These are phyloP conservation scores for Vulpes lagopus DNA, from an alignment of 2,113 vertebrate genomes.

Conservation along the genomic window DNA sequence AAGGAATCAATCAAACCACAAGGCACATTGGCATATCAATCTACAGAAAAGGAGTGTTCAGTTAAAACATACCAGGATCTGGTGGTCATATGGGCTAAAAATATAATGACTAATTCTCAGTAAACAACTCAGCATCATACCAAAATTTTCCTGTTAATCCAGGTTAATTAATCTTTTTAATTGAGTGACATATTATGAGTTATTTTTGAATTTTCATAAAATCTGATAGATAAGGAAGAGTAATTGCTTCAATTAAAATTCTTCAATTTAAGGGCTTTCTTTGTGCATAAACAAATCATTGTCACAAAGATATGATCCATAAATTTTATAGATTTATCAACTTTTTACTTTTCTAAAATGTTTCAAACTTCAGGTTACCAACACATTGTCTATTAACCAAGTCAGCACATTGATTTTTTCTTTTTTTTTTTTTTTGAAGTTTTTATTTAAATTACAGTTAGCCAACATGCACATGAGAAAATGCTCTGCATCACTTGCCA, in stretches of 20 bases:
- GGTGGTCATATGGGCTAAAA: background rate
- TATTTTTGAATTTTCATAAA: slow-evolving; percentile 60
- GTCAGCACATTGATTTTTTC: background rate
- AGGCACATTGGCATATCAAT: background rate
- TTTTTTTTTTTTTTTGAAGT: background rate
- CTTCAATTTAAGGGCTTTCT: slow-evolving; percentile 31
- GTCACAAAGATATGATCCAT: background rate
- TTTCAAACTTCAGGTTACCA: background rate
- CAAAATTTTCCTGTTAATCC: slow-evolving; percentile 50
- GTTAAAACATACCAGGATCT: background rate
- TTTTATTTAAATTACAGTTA: background rate
- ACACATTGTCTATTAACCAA: slow-evolving; percentile 40
- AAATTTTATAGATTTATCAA: slow-evolving; percentile 34
- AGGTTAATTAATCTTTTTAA: slow-evolving; percentile 64
- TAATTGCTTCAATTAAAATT: slow-evolving; percentile 53
- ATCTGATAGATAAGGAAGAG: slow-evolving; percentile 46
- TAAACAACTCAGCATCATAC: slow-evolving; percentile 8
- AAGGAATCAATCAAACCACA: slow-evolving; percentile 5
- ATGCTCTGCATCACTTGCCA: too few species aligned
- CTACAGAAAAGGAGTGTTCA: background rate
- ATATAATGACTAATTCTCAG: slow-evolving; percentile 49
- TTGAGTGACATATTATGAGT: slow-evolving; percentile 17
- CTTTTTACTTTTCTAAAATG: slow-evolving; percentile 36
- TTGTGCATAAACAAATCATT: slow-evolving; percentile 49
- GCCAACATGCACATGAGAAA: too few species aligned